Evolutionary conservation across 2,113 vertebrate species (phyloP).

Genomic region (Phodopus roborovskii): DNA sequence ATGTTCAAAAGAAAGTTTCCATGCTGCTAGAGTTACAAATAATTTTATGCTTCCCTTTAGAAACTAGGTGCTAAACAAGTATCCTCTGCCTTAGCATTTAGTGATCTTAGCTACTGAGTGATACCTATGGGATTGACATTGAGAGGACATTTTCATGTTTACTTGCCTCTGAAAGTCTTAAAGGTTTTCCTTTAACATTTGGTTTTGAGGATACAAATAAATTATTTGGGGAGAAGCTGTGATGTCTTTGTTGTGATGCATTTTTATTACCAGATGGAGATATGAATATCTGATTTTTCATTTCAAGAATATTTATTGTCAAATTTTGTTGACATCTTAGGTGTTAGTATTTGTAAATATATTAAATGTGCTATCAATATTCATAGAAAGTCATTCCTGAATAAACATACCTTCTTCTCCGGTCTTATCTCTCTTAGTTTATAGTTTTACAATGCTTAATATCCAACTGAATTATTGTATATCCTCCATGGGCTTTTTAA

Average conservation of each 20-base stretch:
- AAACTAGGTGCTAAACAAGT: background rate
- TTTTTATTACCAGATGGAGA: background rate
- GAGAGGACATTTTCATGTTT: background rate
- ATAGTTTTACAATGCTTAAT: background rate
- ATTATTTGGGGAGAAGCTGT: background rate
- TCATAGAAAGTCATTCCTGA: background rate
- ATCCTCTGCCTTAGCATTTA: background rate
- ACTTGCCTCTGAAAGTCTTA: background rate
- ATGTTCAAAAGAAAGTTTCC: background rate
- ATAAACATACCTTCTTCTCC: background rate
- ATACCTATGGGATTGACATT: background rate
- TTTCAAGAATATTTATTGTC: background rate
- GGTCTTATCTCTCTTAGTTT: no score
- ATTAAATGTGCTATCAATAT: background rate
- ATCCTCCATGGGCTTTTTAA: background rate
- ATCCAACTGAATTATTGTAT: background rate
- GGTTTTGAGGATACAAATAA: background rate
- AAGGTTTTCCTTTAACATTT: background rate
- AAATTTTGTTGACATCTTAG: background rate
- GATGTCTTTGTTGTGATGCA: background rate
- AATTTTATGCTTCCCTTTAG: background rate
- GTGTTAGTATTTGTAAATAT: background rate
- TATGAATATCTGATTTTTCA: background rate
- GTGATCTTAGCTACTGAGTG: no score
- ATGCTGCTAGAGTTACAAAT: background rate